These are phyloP conservation scores for Parazoanthus darwini DNA, from an alignment of 92 coral and sea anemone genomes.

Conservation along the genomic window DNA sequence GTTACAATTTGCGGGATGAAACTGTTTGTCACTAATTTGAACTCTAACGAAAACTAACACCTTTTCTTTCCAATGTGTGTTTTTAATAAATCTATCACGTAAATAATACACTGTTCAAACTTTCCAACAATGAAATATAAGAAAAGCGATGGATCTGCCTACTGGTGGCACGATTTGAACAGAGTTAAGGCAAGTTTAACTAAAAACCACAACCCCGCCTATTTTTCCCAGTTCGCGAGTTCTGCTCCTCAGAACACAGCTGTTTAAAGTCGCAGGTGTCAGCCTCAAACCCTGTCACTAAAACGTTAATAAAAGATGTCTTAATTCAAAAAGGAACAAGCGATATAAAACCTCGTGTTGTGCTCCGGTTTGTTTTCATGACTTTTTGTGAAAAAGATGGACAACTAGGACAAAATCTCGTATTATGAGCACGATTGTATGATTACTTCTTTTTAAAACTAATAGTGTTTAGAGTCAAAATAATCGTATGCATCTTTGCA, in stretches of 20 bases:
- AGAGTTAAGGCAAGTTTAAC: background rate
- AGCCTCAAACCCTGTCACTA: conserved; percentile 27
- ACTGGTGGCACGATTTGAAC: conserved; percentile 21
- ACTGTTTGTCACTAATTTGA: background rate
- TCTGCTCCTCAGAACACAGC: conserved; percentile 11
- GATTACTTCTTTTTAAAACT: background rate
- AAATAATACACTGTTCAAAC: conserved; percentile 3
- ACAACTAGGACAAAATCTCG: background rate
- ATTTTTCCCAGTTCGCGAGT: conserved; percentile 25
- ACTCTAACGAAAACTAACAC: conserved; percentile 15
- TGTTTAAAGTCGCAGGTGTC: conserved; percentile 42
- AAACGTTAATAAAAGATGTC: conserved; percentile 29
- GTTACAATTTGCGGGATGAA: background rate
- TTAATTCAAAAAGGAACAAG: conserved; percentile 13
- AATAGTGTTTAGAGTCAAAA: background rate
- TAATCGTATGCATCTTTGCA: background rate
- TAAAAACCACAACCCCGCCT: conserved; percentile 9
- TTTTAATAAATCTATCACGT: conserved; percentile 25
- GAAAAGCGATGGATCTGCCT: background rate
- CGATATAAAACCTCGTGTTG: background rate
- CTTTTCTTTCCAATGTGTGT: conserved; percentile 8
- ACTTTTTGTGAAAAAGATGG: conserved; percentile 8
- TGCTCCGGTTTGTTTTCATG: background rate
- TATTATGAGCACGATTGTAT: background rate
- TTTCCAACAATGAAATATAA: conserved; percentile 21